phyloP scores from a whole-genome alignment of 2,888 invertebrate species.

The Meta bourneti region DNA sequence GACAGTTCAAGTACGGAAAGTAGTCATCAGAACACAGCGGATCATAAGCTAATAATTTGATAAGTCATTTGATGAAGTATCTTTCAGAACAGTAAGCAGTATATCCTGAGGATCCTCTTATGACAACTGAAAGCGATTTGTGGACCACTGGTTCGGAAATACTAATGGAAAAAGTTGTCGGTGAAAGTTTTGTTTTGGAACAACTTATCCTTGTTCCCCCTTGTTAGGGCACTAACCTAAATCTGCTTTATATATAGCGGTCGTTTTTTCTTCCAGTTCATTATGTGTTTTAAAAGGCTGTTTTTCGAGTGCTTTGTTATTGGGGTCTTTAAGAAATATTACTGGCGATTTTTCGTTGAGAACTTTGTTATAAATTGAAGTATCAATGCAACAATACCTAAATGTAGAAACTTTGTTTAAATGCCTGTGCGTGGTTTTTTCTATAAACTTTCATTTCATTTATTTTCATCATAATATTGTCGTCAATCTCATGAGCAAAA shows the following conservation, averaged over 20 bases:
- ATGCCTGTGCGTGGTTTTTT: no score
- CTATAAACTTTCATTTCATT: no score
- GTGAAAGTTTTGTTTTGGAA: conserved; percentile 36
- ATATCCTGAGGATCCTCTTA: neutral
- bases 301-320: neutral
- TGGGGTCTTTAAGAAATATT: no score
- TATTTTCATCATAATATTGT: no score
- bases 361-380: no score
- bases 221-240: neutral
- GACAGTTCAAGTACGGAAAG: neutral
- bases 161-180: conserved; percentile 58
- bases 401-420: no score
- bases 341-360: no score
- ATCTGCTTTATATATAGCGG: neutral
- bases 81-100: conserved; percentile 15
- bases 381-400: no score
- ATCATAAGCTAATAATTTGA: conserved; percentile 46
- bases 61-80: conserved; percentile 44
- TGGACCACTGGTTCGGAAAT: conserved; percentile 60
- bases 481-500: no score
- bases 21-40: conserved; percentile 29
- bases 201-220: neutral
- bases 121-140: conserved; percentile 35
- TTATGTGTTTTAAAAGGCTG: neutral
- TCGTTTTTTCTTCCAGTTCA: neutral